Evolutionary conservation across 2,888 invertebrate genomes (phyloP), one percentile per base, ranked within the genome.

Genomic region (Parnassius mnemosyne): DNA sequence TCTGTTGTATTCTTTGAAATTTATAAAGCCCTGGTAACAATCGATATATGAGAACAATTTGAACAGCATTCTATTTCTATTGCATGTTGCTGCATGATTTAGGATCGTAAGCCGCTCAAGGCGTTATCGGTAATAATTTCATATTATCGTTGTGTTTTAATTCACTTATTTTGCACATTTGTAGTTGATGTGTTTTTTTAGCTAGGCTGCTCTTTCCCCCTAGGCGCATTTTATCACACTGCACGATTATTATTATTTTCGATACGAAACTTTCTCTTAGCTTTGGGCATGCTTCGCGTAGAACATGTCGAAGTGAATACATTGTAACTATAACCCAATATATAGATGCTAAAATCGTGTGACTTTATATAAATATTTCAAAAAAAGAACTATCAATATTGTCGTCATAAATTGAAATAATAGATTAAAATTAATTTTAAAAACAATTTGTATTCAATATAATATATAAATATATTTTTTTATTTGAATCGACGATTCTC

Each of bases 81-180:
- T 91, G 91, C 91, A 91, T 90, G 90, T 87, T 82, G 88, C 88
- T 89, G 91, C 89, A 89, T 90, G 84, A 84, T 85, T 87, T 89
- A 91, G 89, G 85, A 89, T 83, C 85, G 80, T 89, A 89, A 84
- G 83, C 85, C 85, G 86, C 82, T 86, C 81, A 87, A 84, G 87
- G 89, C 89, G 76, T 78, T 89, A 78, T 90, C 84, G 90, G 90
- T 91, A 91, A 89, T 84, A 69, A 80, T 80, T 83, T 84, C 81
- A 77, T 78, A 79, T 84, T 83, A 85, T 81, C 75, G 74, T 78
- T 82, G 84, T 88, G 84, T 84, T 82, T 69, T 76, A 68, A 83
- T 84, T 81, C 89, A 90, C 90, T 90, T 90, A 85, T 84, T 90
- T 89, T 90, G 91, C 91, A 91, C 89, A 87, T 89, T 87, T 80